Evolutionary conservation across 2,113 vertebrate genomes (phyloP), one percentile per base, ranked within the genome.

Genomic region (Sorex fumeus): DNA sequence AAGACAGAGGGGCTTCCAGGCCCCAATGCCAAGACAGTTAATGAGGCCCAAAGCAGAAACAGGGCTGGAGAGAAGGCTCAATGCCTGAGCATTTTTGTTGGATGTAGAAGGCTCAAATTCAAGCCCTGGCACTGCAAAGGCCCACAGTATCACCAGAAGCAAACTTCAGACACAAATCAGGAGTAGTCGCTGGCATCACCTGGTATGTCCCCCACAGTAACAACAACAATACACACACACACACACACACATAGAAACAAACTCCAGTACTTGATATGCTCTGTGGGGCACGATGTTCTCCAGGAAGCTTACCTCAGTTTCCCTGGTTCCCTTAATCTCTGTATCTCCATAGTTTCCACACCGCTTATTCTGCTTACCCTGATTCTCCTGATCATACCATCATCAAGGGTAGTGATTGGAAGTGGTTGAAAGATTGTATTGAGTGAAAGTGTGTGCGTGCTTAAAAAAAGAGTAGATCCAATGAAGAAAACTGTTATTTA

Each of bases 31-130:
- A 82, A 87, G 82, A 74, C 19, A 47, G 30, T n/a, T 57, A 25
- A 50, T n/a, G 15, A 91, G 43, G 36, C 25, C 82, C 66, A 86
- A 57, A 79, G 82, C 60, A 74, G 47, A 30, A 87, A 47, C 28
- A 45, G 74, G 88, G 47, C 47, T 50, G 47, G 47, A 50, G 47
- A 50, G 47, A 50, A 50, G 47, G 47, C 47, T 50, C 47, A 50
- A 50, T 13, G 47, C 13, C 47, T 50, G 47, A 50, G 47, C 47
- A 47, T 47, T 47, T 47, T 2, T 13, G 9, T 50, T 50, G 47
- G 5, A 50, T 10, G 47, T 50, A 50, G 47, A 50, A 50, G 47
- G 47, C 47, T 50, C 47, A 50, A 50, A 50, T 50, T 50, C 47
- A 50, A 50, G 9, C 47, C 9, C 47, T 9, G 2, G 47, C 47